phyloP scores from a whole-genome alignment of 1,140 invertebrate species.

The Harlomillsia oculata region DNA sequence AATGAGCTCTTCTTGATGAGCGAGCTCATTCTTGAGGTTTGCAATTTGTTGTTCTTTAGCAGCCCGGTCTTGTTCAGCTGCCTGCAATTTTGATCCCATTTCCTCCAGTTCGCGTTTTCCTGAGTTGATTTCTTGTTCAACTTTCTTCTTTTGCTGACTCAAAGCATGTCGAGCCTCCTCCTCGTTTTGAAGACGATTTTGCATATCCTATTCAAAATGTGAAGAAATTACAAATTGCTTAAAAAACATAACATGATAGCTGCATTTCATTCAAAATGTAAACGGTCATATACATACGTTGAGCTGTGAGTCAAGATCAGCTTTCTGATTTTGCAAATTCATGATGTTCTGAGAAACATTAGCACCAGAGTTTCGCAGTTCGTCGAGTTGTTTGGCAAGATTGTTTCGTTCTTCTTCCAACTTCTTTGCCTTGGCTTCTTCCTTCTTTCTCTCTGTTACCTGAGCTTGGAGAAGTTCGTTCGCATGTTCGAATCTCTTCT shows the following conservation, averaged over 20 bases:
- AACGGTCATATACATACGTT: slow-evolving; percentile 2
- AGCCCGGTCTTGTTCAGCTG: slow-evolving; percentile 49
- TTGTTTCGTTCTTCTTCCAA: slow-evolving; percentile 5
- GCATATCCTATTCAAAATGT: slow-evolving; percentile 22
- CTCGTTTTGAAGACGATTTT: slow-evolving; percentile 26
- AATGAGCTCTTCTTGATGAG: slow-evolving; percentile 51
- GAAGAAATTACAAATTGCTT: neutral
- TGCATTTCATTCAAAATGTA: no score
- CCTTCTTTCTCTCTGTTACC: no score
- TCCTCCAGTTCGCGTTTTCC: slow-evolving; percentile 38
- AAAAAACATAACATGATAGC: neutral
- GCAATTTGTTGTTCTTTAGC: slow-evolving; percentile 51
- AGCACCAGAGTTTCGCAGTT: neutral
- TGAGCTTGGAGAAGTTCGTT: no score
- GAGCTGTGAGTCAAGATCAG: slow-evolving; percentile 10
- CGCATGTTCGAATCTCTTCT: no score
- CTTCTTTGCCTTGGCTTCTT: neutral
- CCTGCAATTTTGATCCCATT: slow-evolving; percentile 38
- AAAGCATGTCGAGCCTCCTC: slow-evolving; percentile 32
- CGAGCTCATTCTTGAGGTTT: slow-evolving; percentile 46
- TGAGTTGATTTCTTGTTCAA: slow-evolving; percentile 33
- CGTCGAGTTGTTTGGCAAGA: slow-evolving; percentile 10
- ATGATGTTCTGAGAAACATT: neutral
- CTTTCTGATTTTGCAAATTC: slow-evolving; percentile 6
- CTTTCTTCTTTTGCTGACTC: slow-evolving; percentile 35